phyloP scores from a whole-genome alignment of 2,888 invertebrate species.

The Drosophila mayaguana region DNA sequence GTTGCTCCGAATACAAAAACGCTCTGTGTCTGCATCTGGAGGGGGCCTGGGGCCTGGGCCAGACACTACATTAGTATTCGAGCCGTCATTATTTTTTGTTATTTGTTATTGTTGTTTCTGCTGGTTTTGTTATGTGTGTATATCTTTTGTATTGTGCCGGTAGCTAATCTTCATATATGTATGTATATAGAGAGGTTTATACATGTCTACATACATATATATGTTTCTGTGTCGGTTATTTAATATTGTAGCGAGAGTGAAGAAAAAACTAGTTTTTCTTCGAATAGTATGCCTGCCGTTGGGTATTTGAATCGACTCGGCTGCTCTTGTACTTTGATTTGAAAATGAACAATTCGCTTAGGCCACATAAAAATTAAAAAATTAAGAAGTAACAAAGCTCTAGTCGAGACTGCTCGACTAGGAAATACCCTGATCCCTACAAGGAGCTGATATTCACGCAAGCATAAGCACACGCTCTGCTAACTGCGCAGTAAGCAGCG shows the following conservation, averaged over 20 bases:
- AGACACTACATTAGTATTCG: constrained; percentile 47
- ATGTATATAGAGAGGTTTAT: background rate
- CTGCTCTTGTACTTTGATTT: constrained; percentile 28
- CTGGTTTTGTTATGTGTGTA: constrained; percentile 30
- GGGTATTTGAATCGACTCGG: constrained; percentile 29
- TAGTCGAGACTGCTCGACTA: no score
- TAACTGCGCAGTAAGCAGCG: no score
- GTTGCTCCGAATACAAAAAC: background rate
- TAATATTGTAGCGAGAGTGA: constrained; percentile 42
- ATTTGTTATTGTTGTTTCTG: constrained; percentile 29
- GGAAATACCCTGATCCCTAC: no score
- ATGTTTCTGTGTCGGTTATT: constrained; percentile 30
- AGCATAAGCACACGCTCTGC: no score
- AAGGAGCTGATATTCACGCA: no score
- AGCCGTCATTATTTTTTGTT: constrained; percentile 42
- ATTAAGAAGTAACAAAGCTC: no score
- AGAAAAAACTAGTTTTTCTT: constrained; percentile 63
- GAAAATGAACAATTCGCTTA: constrained; percentile 8
- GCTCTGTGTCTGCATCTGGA: background rate
- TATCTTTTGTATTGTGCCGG: constrained; percentile 54
- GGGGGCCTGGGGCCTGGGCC: constrained; percentile 7
- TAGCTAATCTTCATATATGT: constrained; percentile 12
- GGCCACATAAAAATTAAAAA: background rate
- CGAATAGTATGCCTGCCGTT: constrained; percentile 16
- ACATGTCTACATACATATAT: background rate